These are phyloP conservation scores for Sweltsa coloradensis DNA, from an alignment of 1,140 invertebrate genomes.

Conservation along the genomic window DNA sequence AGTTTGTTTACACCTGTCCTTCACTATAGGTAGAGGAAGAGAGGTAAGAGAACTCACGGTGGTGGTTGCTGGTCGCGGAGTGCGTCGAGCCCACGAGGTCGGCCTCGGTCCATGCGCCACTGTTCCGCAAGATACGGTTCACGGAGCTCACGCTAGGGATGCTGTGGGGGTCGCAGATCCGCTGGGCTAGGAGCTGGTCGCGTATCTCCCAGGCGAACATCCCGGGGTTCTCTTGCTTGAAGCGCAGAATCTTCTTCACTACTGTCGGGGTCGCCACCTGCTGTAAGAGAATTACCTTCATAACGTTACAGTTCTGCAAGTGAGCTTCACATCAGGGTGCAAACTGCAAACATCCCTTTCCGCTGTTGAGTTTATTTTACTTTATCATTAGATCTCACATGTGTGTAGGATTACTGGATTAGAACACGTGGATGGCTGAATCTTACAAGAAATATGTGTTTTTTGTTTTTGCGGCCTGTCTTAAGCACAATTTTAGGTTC, in stretches of 20 bases:
- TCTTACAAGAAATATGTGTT: no score
- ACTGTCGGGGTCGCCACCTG: constrained; percentile 88
- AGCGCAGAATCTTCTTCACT: constrained; percentile 78
- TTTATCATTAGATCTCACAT: no score
- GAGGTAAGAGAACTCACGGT: not conserved
- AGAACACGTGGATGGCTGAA: no score
- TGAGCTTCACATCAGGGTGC: no score
- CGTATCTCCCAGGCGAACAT: constrained; percentile 92
- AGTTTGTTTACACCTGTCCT: no score
- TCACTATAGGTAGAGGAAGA: not conserved
- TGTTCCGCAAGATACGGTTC: constrained; percentile 84
- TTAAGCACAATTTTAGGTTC: no score
- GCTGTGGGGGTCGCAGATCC: constrained; percentile 71
- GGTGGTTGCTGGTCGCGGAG: not conserved
- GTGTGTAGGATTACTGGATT: no score
- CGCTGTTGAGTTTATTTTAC: no score
- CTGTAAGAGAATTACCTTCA: constrained; percentile 38
- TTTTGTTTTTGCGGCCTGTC: no score
- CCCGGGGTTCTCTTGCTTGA: constrained; percentile 84
- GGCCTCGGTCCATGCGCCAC: constrained; percentile 55
- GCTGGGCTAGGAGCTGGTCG: constrained; percentile 69
- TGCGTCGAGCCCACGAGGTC: constrained; percentile 20
- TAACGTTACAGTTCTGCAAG: no score
- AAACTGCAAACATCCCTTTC: no score
- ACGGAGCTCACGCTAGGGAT: constrained; percentile 91